Evolutionary conservation across 2,113 vertebrate genomes (phyloP).

Genomic region (Tenrec ecaudatus): DNA sequence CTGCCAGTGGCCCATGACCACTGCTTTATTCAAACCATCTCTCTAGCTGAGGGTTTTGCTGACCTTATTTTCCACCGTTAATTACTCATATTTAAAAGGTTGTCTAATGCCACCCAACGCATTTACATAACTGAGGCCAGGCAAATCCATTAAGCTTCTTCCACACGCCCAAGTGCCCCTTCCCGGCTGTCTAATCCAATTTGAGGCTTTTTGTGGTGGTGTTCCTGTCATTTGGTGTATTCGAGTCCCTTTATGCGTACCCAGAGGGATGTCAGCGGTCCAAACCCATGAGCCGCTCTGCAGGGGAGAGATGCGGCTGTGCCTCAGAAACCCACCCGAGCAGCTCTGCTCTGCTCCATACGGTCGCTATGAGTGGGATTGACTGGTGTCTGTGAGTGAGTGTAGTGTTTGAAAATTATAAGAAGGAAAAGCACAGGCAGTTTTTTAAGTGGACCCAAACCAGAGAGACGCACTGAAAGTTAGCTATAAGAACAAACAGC

Average conservation of each 20-base stretch:
- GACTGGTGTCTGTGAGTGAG: no score
- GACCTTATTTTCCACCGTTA: conserved; percentile 72
- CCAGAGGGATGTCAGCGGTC: not conserved
- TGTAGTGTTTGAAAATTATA: conserved; percentile 59
- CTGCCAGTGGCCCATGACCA: not conserved
- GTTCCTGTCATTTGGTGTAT: conserved; percentile 47
- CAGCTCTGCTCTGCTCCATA: no score
- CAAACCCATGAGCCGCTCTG: no score
- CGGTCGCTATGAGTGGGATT: no score
- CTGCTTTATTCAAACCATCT: not conserved
- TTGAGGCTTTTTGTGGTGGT: conserved; percentile 57
- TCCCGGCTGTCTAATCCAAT: conserved; percentile 75
- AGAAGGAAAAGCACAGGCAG: conserved; percentile 7
- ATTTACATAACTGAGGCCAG: conserved; percentile 75
- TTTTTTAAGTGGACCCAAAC: conserved; percentile 12
- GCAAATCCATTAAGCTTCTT: conserved; percentile 47
- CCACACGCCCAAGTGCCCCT: conserved; percentile 29
- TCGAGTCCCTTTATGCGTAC: not conserved
- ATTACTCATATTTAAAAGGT: conserved; percentile 77
- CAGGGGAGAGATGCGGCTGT: no score
- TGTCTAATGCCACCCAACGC: conserved; percentile 60
- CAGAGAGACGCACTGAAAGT: conserved; percentile 46
- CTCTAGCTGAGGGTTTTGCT: conserved; percentile 57
- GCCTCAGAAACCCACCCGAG: no score
- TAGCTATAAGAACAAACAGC: not conserved